These are phyloP conservation scores for Centropus bengalensis DNA, from an alignment of 2,113 vertebrate species.

Conservation along the genomic window DNA sequence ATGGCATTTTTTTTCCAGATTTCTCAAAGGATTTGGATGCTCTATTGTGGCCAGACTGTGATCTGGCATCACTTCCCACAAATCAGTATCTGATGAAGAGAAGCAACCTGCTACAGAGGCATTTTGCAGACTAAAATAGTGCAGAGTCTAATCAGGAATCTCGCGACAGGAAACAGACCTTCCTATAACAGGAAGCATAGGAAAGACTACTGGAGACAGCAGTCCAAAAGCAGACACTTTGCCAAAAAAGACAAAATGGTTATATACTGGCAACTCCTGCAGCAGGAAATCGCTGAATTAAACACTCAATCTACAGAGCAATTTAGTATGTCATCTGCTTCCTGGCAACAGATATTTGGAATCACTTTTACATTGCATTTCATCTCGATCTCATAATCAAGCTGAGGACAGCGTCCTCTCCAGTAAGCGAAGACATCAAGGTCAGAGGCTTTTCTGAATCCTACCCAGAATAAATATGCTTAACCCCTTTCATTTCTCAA, in stretches of 20 bases:
- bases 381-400: constrained; percentile 67
- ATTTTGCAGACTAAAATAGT: constrained; percentile 79
- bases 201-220: constrained; percentile 84
- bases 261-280: constrained; percentile 72
- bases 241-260: constrained; percentile 84
- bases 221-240: constrained; percentile 65
- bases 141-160: constrained; percentile 77
- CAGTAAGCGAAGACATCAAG: constrained; percentile 61
- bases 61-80: constrained; percentile 62
- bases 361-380: constrained; percentile 73
- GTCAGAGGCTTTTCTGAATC: constrained; percentile 68
- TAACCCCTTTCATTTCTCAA: constrained; percentile 25
- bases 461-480: constrained; percentile 52
- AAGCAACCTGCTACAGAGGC: constrained; percentile 52
- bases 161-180: constrained; percentile 82
- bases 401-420: constrained; percentile 45
- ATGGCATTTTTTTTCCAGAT: not conserved
- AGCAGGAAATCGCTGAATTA: constrained; percentile 82
- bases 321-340: constrained; percentile 85
- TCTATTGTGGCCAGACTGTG: constrained; percentile 32
- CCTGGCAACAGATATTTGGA: constrained; percentile 81
- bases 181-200: constrained; percentile 81
- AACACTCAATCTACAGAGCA: constrained; percentile 80
- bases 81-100: constrained; percentile 65
- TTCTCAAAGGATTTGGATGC: constrained; percentile 57